A percentile compares a stretch with the other conserved stretches of the same genome.
These are phyloP conservation scores for Buathra laborator DNA, from an alignment of 2,888 invertebrate genomes.

Conservation along the genomic window DNA sequence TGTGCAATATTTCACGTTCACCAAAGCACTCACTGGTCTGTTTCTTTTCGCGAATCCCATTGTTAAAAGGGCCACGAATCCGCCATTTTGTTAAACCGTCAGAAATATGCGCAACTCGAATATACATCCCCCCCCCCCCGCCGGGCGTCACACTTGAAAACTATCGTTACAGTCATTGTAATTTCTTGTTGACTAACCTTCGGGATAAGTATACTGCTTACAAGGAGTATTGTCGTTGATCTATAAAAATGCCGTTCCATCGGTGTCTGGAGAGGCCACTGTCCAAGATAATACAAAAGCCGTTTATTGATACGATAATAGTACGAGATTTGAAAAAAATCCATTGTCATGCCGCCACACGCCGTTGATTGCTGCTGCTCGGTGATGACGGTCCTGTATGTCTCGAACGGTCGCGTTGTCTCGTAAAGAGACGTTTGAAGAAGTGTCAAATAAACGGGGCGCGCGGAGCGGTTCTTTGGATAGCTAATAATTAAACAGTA, in stretches of 20 bases:
- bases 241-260: slow-evolving; percentile 41
- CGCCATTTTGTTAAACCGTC: too few relatives aligned
- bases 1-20: too few relatives aligned
- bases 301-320: slow-evolving; percentile 55
- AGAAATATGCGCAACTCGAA: too few relatives aligned
- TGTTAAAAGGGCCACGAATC: too few relatives aligned
- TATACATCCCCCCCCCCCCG: too few relatives aligned
- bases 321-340: slow-evolving; percentile 55
- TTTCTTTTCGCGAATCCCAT: too few relatives aligned
- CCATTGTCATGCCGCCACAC: slow-evolving; percentile 21
- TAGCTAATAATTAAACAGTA: too few relatives aligned
- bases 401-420: not conserved
- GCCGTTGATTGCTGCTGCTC: not conserved
- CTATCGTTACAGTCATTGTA: too few relatives aligned
- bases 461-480: too few relatives aligned
- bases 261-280: slow-evolving; percentile 61
- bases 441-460: not conserved
- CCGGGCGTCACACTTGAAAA: too few relatives aligned
- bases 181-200: too few relatives aligned
- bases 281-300: slow-evolving; percentile 52
- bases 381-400: not conserved
- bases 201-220: slow-evolving; percentile 22
- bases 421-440: not conserved
- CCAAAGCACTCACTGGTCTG: too few relatives aligned
- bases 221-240: slow-evolving; percentile 23